These are phyloP conservation scores for Zoanthus gigantus DNA, from an alignment of 92 coral and sea anemone genomes.

Conservation along the genomic window DNA sequence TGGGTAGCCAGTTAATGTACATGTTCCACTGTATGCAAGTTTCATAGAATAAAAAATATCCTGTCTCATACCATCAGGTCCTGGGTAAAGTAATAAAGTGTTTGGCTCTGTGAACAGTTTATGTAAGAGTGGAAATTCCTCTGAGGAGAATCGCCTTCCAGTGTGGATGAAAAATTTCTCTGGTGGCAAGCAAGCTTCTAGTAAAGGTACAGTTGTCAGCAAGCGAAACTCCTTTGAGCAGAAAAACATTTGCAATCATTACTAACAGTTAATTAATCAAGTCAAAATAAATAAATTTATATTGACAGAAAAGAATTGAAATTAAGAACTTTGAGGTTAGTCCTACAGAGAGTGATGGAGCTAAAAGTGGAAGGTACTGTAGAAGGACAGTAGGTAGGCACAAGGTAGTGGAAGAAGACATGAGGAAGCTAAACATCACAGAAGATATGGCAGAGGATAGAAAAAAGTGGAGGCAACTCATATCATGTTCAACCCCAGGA, in stretches of 20 bases:
- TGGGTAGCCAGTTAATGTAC: neutral
- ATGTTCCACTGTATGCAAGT: neutral
- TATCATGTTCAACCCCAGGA: too few species aligned
- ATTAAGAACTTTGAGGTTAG: too few species aligned
- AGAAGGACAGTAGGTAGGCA: too few species aligned
- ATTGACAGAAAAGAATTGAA: too few species aligned
- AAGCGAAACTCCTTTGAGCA: constrained; percentile 78
- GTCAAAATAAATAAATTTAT: too few species aligned
- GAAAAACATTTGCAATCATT: neutral
- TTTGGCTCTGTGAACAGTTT: constrained; percentile 64
- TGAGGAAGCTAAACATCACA: too few species aligned
- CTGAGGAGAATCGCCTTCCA: constrained; percentile 74
- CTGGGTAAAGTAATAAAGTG: constrained; percentile 91
- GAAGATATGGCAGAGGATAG: too few species aligned
- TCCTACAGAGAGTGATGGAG: too few species aligned
- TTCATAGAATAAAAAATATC: neutral
- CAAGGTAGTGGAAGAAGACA: too few species aligned
- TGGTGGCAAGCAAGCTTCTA: constrained; percentile 82
- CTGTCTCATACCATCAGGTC: constrained; percentile 74
- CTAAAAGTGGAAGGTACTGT: too few species aligned
- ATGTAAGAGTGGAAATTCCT: constrained; percentile 80
- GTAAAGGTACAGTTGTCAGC: constrained; percentile 91
- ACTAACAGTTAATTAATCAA: too few species aligned
- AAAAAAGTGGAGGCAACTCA: too few species aligned
- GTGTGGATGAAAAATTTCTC: constrained; percentile 82